Percentiles rank a stretch among this genome's conserved stretches.
Evolutionary conservation across 2,797 vertebrate species (phyloP).

Genomic region (Lacerta bilineata): DNA sequence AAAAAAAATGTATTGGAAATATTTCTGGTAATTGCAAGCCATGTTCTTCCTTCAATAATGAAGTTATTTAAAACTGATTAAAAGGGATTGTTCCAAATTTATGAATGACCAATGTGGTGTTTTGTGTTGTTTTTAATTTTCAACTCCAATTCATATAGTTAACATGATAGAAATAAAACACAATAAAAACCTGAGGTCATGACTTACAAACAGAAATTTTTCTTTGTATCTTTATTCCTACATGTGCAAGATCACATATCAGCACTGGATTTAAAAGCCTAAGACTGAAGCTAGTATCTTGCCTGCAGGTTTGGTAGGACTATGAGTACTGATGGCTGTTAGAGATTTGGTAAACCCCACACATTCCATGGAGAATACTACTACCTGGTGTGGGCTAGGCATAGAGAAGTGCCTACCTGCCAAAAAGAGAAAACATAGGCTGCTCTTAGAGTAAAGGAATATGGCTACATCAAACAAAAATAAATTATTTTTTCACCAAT

Average conservation of each 20-base stretch:
- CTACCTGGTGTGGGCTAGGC: conserved; percentile 86
- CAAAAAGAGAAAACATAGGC: conserved; percentile 82
- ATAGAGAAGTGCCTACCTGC: conserved; percentile 87
- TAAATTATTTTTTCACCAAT: conserved; percentile 25
- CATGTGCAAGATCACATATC: conserved; percentile 70
- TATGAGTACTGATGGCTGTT: conserved; percentile 84
- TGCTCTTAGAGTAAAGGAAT: conserved; percentile 75
- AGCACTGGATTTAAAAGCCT: conserved; percentile 77
- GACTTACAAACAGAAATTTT: conserved; percentile 80
- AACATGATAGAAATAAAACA: conserved; percentile 53
- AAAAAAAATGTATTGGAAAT: conserved; percentile 71
- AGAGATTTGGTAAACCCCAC: conserved; percentile 88
- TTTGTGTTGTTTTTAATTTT: not conserved
- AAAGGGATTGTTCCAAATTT: conserved; percentile 41
- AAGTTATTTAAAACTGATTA: conserved; percentile 48
- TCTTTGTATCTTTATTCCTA: conserved; percentile 67
- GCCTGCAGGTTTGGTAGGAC: conserved; percentile 84
- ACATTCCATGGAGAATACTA: conserved; percentile 88
- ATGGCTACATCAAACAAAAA: conserved; percentile 58
- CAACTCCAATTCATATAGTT: conserved; percentile 35
- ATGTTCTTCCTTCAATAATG: conserved; percentile 66
- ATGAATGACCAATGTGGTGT: not conserved
- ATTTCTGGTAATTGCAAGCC: conserved; percentile 79
- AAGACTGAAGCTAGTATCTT: conserved; percentile 83
- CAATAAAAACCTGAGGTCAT: conserved; percentile 67